These are phyloP conservation scores for Ormyrus thymus DNA, from an alignment of 2,888 invertebrate genomes.

Conservation along the genomic window DNA sequence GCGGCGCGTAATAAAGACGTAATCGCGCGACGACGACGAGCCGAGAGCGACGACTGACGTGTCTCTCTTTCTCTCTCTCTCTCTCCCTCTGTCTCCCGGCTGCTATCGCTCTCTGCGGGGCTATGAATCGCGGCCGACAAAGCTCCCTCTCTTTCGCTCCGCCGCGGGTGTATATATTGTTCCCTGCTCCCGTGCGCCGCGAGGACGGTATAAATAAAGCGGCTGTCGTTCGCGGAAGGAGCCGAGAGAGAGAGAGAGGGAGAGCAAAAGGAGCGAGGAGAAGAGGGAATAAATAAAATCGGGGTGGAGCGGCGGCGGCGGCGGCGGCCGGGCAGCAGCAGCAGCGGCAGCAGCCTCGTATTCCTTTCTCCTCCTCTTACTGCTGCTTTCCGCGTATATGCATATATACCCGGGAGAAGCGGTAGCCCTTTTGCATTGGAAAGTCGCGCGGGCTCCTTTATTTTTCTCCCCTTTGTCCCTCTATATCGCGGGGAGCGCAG, in stretches of 20 bases:
- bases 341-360: not conserved
- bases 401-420: conserved; percentile 12
- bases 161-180: conserved; percentile 49
- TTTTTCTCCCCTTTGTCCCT: conserved; percentile 23
- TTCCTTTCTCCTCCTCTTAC: conserved; percentile 1
- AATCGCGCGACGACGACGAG: conserved; percentile 35
- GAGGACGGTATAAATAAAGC: conserved; percentile 75
- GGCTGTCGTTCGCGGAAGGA: conserved; percentile 75
- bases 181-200: conserved; percentile 70
- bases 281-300: conserved; percentile 52
- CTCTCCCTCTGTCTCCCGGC: not conserved
- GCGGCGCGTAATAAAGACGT: conserved; percentile 52
- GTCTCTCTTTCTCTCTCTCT: conserved; percentile 11
- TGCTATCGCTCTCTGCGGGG: conserved; percentile 10
- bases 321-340: conserved; percentile 6
- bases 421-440: conserved; percentile 39
- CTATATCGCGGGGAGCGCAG: not conserved
- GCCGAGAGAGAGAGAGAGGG: not conserved
- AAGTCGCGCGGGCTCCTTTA: conserved; percentile 19
- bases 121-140: conserved; percentile 38
- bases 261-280: not conserved
- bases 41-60: conserved; percentile 31
- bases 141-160: not conserved
- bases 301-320: conserved; percentile 49
- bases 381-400: conserved; percentile 37